These are phyloP conservation scores for Edolisoma coerulescens DNA, from an alignment of 2,113 vertebrate species.

Conservation along the genomic window DNA sequence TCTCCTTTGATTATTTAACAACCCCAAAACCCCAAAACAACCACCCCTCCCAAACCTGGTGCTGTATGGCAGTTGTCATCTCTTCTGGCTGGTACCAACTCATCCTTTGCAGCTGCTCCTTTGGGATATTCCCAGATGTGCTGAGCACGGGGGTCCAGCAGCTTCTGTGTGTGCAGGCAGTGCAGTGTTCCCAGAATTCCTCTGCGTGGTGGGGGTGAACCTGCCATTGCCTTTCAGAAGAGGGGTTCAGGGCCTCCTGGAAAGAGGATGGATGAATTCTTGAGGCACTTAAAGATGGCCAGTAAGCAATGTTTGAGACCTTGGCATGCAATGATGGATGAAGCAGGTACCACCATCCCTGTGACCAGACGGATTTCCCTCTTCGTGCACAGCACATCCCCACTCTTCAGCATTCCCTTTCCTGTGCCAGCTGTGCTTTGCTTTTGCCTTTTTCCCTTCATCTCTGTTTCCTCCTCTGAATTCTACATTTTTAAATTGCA, in stretches of 20 bases:
- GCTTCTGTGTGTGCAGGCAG: background rate
- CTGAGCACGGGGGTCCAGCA: background rate
- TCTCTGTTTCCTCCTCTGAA: background rate
- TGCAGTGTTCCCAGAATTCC: background rate
- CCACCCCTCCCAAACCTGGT: background rate
- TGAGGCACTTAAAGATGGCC: background rate
- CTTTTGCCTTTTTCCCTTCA: background rate
- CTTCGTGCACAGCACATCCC: background rate
- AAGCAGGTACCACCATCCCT: background rate
- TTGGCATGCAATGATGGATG: background rate
- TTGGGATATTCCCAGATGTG: background rate
- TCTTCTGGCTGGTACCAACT: background rate
- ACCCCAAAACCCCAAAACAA: no score
- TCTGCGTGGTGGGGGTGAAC: fast-evolving
- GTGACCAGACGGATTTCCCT: background rate
- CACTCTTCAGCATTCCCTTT: background rate
- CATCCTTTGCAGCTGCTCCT: background rate
- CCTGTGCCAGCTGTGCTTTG: no score
- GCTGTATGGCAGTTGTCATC: background rate
- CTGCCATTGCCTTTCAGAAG: background rate
- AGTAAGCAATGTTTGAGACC: background rate
- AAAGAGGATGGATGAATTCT: background rate
- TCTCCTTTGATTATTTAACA: background rate
- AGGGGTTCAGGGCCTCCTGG: background rate
- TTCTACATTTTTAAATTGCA: background rate